phyloP scores from a whole-genome alignment of 2,888 invertebrate species.

The Copidosoma aretas region DNA sequence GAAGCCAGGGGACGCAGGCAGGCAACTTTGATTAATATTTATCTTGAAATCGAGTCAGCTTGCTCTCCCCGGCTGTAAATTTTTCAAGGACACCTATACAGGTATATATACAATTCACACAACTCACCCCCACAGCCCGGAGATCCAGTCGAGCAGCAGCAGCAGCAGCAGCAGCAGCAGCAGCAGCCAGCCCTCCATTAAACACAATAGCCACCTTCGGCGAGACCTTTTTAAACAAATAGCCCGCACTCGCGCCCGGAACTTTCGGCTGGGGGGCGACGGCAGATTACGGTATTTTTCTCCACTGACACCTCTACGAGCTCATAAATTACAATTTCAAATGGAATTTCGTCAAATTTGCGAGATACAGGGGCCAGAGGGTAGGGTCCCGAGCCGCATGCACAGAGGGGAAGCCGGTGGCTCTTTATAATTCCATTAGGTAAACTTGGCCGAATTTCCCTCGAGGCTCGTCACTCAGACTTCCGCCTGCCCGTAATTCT shows the following conservation, averaged over 20 bases:
- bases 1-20: background rate
- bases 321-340: constrained; percentile 37
- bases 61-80: background rate
- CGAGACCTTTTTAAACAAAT: constrained; percentile 14
- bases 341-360: constrained; percentile 39
- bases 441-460: constrained; percentile 55
- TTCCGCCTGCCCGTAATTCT: constrained; percentile 32
- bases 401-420: constrained; percentile 29
- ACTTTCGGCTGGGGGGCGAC: background rate
- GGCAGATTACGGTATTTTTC: constrained; percentile 6
- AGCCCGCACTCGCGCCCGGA: background rate
- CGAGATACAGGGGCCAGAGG: constrained; percentile 25
- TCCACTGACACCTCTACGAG: background rate
- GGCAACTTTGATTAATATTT: background rate
- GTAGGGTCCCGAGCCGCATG: background rate
- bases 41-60: background rate
- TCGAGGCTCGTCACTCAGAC: constrained; percentile 52
- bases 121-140: background rate
- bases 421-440: constrained; percentile 58
- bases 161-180: no score
- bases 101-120: background rate
- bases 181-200: constrained; percentile 1
- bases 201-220: background rate
- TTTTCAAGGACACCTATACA: no score
- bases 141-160: no score